Evolutionary conservation across 2,797 vertebrate genomes (phyloP).

Genomic region (Phrynocephalus guinanensis): DNA sequence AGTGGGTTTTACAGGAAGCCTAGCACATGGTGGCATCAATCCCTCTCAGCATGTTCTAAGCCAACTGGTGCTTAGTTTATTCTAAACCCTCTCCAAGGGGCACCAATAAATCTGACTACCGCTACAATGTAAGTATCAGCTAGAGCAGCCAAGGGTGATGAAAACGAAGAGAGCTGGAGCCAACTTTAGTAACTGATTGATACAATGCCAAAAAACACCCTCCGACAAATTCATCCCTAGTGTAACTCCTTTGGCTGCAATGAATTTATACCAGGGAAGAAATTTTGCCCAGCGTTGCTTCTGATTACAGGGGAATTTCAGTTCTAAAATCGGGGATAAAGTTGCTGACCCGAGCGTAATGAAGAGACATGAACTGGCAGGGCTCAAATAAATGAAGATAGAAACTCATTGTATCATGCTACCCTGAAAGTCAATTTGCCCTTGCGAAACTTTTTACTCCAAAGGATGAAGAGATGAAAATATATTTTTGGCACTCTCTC

Average conservation of each 20-base stretch:
- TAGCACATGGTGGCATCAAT: slow-evolving; percentile 32
- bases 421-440: slow-evolving; percentile 63
- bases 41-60: slow-evolving; percentile 32
- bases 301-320: slow-evolving; percentile 54
- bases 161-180: slow-evolving; percentile 49
- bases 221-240: slow-evolving; percentile 45
- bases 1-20: slow-evolving; percentile 30
- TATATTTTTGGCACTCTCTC: slow-evolving; percentile 41
- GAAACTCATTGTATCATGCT: slow-evolving; percentile 56
- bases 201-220: slow-evolving; percentile 53
- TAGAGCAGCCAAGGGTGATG: slow-evolving; percentile 38
- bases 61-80: slow-evolving; percentile 36
- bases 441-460: slow-evolving; percentile 63
- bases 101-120: slow-evolving; percentile 45
- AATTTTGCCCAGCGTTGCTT: slow-evolving; percentile 48
- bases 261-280: slow-evolving; percentile 39
- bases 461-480: slow-evolving; percentile 47
- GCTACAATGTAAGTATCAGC: slow-evolving; percentile 47
- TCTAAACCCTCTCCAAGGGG: slow-evolving; percentile 45
- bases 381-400: slow-evolving; percentile 61
- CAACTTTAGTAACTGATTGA: slow-evolving; percentile 29
- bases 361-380: slow-evolving; percentile 54
- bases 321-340: slow-evolving; percentile 56
- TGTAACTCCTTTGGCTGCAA: slow-evolving; percentile 45
- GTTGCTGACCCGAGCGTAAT: slow-evolving; percentile 52